phyloP scores from a whole-genome alignment of 2,888 invertebrate species.

The Neoaliturus tenellus region DNA sequence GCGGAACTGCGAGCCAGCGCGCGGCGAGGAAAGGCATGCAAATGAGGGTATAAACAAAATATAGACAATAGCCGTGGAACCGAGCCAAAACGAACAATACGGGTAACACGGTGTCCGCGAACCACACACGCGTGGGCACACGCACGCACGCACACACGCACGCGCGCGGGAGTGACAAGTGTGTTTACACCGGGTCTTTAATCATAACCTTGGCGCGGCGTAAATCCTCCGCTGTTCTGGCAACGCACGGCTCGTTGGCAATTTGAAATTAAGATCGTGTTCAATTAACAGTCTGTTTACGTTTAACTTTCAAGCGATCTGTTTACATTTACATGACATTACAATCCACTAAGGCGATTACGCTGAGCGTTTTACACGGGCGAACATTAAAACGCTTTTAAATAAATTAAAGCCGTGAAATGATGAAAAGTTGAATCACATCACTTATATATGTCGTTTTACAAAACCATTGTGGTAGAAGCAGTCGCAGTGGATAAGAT shows the following conservation, averaged over 20 bases:
- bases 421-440: too few relatives aligned
- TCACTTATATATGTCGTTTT: too few relatives aligned
- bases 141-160: neutral
- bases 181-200: neutral
- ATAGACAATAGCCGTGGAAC: slow-evolving; percentile 38
- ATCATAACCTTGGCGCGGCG: neutral
- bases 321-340: slow-evolving; percentile 3
- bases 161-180: too few relatives aligned
- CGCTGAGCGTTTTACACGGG: neutral
- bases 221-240: slow-evolving; percentile 4
- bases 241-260: neutral
- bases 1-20: neutral
- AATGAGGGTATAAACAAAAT: slow-evolving; percentile 44
- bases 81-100: slow-evolving; percentile 15
- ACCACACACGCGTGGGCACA: neutral
- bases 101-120: neutral
- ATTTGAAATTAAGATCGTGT: slow-evolving; percentile 1
- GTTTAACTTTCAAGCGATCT: neutral
- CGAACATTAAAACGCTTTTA: too few relatives aligned
- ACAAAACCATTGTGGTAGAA: too few relatives aligned
- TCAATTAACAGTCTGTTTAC: neutral
- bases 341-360: neutral
- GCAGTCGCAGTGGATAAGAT: too few relatives aligned
- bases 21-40: neutral
- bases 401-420: too few relatives aligned